Evolutionary conservation across 2,797 vertebrate genomes (phyloP).

Genomic region (Sylvilagus floridanus): DNA sequence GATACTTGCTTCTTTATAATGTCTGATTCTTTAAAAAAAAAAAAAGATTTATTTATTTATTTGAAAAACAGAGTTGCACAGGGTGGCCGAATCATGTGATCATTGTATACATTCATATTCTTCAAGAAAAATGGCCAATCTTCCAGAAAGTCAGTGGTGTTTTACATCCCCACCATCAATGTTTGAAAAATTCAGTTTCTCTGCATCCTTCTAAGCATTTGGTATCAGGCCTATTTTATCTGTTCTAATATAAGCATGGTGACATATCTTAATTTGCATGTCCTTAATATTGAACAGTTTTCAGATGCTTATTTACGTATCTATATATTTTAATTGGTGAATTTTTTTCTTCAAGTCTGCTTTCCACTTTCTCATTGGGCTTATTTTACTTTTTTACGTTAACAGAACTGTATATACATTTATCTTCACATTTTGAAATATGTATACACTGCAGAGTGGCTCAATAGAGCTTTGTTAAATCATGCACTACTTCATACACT

Average conservation of each 20-base stretch:
- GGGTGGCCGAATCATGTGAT: not conserved
- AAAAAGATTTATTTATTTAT: no score
- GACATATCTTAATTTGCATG: slow-evolving; percentile 5
- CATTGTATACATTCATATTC: not conserved
- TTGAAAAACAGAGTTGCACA: no score
- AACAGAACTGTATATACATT: not conserved
- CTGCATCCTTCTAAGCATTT: not conserved
- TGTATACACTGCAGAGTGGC: not conserved
- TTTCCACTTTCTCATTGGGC: not conserved
- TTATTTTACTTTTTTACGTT: not conserved
- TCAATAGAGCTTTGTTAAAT: not conserved
- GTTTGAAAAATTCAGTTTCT: not conserved
- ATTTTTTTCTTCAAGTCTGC: not conserved
- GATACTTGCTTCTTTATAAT: not conserved
- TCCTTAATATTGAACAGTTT: not conserved
- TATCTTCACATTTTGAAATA: not conserved
- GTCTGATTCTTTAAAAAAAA: not conserved
- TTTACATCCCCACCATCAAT: not conserved
- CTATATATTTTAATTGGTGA: not conserved
- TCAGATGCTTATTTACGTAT: not conserved
- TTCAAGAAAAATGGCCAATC: not conserved
- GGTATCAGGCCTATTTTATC: not conserved
- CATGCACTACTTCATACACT: not conserved
- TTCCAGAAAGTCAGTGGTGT: not conserved
- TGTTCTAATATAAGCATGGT: not conserved